Evolutionary conservation across 2,113 vertebrate genomes (phyloP).

Genomic region (Coryphaenoides rupestris): DNA sequence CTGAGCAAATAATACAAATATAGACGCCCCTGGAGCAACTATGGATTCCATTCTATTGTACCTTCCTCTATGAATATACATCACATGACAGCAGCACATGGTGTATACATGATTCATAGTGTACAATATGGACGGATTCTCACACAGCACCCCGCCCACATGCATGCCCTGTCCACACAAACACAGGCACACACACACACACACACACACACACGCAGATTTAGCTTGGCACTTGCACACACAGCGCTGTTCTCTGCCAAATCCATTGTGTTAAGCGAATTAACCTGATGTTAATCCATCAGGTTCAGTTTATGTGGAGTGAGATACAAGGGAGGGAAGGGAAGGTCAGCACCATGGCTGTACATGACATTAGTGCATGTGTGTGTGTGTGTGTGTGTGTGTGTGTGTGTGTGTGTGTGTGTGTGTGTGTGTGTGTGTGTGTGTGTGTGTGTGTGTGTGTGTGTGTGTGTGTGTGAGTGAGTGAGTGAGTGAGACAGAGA

Average conservation of each 20-base stretch:
- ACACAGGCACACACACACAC: background rate
- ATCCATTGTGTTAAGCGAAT: background rate
- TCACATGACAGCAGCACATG: no score
- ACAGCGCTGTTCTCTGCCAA: background rate
- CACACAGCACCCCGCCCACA: no score
- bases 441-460: slow-evolving; percentile 5
- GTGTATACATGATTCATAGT: no score
- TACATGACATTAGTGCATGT: background rate
- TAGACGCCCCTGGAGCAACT: no score
- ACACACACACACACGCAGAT: background rate
- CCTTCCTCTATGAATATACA: no score
- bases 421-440: slow-evolving; percentile 10
- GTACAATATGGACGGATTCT: no score
- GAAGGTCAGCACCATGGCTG: background rate
- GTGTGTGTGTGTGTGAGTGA: background rate
- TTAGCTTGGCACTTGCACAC: background rate
- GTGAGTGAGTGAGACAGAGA: background rate
- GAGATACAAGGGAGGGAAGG: background rate
- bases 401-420: background rate
- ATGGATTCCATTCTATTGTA: no score
- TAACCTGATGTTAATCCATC: background rate
- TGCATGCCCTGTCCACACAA: no score
- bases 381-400: background rate
- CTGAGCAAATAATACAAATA: no score
- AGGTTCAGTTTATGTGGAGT: background rate